These are phyloP conservation scores for Eudyptes chrysolophus DNA, from an alignment of 2,113 vertebrate species.

Conservation along the genomic window DNA sequence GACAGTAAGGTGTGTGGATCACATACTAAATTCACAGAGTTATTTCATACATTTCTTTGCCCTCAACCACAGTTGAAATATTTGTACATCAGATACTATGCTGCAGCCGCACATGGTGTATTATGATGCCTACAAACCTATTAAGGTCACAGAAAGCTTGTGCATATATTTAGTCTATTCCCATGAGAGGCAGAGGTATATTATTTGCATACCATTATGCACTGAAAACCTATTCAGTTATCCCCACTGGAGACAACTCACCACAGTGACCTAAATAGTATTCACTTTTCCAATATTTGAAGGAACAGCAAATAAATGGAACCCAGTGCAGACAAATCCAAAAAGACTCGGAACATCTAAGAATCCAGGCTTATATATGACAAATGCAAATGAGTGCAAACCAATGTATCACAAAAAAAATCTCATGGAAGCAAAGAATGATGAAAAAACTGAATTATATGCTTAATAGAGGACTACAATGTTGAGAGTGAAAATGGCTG, in stretches of 20 bases:
- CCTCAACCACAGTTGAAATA: neutral
- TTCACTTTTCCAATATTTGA: slow-evolving; percentile 25
- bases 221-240: slow-evolving; percentile 40
- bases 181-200: slow-evolving; percentile 12
- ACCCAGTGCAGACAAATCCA: neutral
- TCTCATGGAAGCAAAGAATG: neutral
- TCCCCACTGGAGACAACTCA: slow-evolving; percentile 36
- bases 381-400: slow-evolving; percentile 8
- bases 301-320: slow-evolving; percentile 34
- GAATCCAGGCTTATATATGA: neutral
- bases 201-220: slow-evolving; percentile 64
- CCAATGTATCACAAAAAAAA: neutral
- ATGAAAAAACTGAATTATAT: neutral
- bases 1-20: neutral
- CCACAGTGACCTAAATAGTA: slow-evolving; percentile 50
- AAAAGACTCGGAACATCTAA: neutral
- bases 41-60: neutral
- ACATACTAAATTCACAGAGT: neutral
- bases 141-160: slow-evolving; percentile 50
- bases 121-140: slow-evolving; percentile 27
- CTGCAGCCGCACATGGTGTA: neutral
- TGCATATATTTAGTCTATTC: slow-evolving; percentile 35
- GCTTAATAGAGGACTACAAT: neutral
- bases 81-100: neutral
- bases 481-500: neutral